Evolutionary conservation across 2,113 vertebrate genomes (phyloP).

Genomic region (Nothobranchius kuhntae): DNA sequence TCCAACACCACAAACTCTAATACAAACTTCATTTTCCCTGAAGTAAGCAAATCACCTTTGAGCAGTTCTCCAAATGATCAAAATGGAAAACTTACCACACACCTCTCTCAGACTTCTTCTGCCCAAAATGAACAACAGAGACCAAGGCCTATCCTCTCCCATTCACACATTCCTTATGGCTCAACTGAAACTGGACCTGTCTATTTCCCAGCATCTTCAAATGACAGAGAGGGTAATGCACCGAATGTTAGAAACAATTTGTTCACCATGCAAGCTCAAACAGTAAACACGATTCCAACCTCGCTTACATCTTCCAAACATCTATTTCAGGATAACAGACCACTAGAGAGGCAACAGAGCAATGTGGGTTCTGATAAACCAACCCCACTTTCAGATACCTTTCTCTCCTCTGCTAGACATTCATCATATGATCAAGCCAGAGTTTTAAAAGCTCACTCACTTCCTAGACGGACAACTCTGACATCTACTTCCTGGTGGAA

Average conservation of each 20-base stretch:
- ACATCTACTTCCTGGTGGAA: conserved; percentile 61
- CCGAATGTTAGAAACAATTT: conserved; percentile 19
- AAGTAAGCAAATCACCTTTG: conserved; percentile 18
- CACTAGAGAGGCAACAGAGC: conserved; percentile 27
- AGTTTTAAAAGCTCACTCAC: conserved; percentile 18
- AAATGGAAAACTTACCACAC: conserved; percentile 21
- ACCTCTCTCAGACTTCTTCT: conserved; percentile 23
- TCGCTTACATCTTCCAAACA: conserved; percentile 27
- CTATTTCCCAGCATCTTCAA: conserved; percentile 14
- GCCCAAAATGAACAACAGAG: conserved; percentile 47
- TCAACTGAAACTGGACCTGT: conserved; percentile 18
- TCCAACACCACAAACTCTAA: conserved; percentile 38
- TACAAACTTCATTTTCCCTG: conserved; percentile 15
- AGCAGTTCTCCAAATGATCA: conserved; percentile 21
- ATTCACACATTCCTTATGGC: conserved; percentile 30
- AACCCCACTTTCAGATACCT: conserved; percentile 18
- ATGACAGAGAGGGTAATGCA: conserved; percentile 24
- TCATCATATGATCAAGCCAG: conserved; percentile 25
- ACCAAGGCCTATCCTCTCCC: conserved; percentile 31
- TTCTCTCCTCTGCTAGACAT: conserved; percentile 19
- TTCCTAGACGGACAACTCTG: conserved; percentile 51
- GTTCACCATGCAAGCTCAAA: conserved; percentile 32
- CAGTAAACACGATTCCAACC: conserved; percentile 14
- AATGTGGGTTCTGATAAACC: conserved; percentile 20
- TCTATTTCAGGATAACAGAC: conserved; percentile 20